Evolutionary conservation across 1,140 invertebrate species (phyloP).

Genomic region (Cheumatopsyche charites): DNA sequence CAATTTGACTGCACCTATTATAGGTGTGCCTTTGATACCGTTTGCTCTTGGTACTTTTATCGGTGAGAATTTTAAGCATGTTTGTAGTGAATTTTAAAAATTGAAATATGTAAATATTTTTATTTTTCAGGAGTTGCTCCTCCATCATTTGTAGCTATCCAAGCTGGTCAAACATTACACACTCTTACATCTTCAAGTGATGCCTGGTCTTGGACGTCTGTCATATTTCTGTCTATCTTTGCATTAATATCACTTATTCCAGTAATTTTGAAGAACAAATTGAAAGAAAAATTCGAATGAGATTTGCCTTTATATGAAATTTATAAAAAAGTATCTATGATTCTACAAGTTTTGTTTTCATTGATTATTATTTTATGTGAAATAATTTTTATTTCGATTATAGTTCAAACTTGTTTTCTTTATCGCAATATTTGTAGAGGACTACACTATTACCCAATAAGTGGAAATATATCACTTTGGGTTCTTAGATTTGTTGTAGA

Average conservation of each 20-base stretch:
- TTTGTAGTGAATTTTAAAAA: no score
- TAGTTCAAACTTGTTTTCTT: no score
- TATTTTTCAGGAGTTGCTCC: conserved; percentile 86
- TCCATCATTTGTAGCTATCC: conserved; percentile 96
- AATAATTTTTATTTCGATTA: no score
- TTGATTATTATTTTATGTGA: no score
- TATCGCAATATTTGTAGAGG: no score
- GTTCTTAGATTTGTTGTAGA: no score
- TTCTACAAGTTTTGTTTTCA: no score
- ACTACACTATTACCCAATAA: no score
- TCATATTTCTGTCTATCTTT: conserved; percentile 77
- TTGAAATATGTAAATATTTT: conserved; percentile 11
- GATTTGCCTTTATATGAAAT: no score
- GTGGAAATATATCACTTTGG: no score
- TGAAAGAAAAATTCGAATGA: conserved; percentile 82
- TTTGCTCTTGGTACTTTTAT: conserved; percentile 94
- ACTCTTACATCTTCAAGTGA: conserved; percentile 89
- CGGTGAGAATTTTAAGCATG: conserved; percentile 63
- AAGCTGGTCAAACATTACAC: conserved; percentile 95
- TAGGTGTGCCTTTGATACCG: conserved; percentile 90
- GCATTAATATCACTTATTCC: conserved; percentile 87
- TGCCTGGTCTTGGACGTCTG: conserved; percentile 87
- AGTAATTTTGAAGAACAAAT: conserved; percentile 85
- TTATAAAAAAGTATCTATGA: no score
- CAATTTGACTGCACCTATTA: conserved; percentile 94